Base-by-base conservation (phyloP, 2,797 vertebrate species). In the Acrossocheilus wenchowensis region DNA sequence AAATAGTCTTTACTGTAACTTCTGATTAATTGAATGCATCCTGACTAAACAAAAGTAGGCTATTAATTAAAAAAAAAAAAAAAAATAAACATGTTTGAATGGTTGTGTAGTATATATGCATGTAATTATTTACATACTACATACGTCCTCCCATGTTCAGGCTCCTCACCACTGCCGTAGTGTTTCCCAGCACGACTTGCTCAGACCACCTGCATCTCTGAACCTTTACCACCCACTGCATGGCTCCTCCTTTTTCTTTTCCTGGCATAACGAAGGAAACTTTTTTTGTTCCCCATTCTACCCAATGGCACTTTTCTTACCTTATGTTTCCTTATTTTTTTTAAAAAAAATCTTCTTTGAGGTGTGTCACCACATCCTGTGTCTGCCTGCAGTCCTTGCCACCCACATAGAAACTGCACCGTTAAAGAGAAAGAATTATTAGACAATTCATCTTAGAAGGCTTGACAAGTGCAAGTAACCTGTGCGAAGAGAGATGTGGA, bases 401-500 rank as follows among this genome's bases (percentile, higher is more conserved):
- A 78, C 48, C 84, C 26, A 80, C 68, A 34, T 45, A 2, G 68
- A 72, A 57, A 79, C 50, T 14, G 23, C 19, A 43, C n/a, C 6
- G 15, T 34, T 57, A 39, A 81, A 78, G 30, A 88, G 14, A 68
- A 88, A 77, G 69, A 84, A 43, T 68, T n/a, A 43, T 68, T n/a
- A 43, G 34, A 39, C 23, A 73, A 43, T 85, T 52, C 30, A 69
- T 81, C 78, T 73, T 15, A 10, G 45, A 78, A n/a, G 45, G 79
- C 68, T 74, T 62, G 81, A 62, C 69, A 82, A 83, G 85, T 68
- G 43, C 60, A 81, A 82, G 82, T 75, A 74, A 68, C 66, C 66
- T 57, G 81, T 71, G 54, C 69, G 17, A 9, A 82, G 23, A 66
- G 52, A 71, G 64, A 74, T 74, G n/a, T 74, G n/a, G 69, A 45